Conservation (phyloP, 2,888 invertebrate species). For the Thereva nobilitata region DNA sequence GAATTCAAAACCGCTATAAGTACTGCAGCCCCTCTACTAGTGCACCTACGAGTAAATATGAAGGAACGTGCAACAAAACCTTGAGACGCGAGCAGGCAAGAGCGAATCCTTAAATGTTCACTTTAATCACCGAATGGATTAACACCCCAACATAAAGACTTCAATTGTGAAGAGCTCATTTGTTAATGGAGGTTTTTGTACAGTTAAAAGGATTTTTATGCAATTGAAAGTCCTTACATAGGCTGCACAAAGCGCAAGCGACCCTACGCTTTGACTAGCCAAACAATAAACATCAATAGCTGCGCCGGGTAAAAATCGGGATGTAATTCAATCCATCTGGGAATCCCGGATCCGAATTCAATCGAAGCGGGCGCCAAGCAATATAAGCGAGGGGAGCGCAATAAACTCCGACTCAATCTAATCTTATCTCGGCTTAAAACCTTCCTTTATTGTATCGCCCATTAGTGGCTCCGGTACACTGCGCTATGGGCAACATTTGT, state of each 20-base stretch:
- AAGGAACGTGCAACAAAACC: no score
- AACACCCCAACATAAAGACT: constrained; percentile 17
- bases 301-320: neutral
- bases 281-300: constrained; percentile 29
- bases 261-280: constrained; percentile 2
- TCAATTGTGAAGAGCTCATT: constrained; percentile 2
- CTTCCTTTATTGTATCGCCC: constrained; percentile 31
- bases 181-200: constrained; percentile 20
- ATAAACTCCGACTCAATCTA: constrained; percentile 34
- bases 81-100: no score
- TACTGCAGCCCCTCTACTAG: no score
- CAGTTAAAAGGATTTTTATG: constrained; percentile 28
- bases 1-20: no score
- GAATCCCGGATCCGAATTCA: neutral
- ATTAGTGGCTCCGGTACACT: constrained; percentile 4
- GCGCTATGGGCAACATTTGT: neutral
- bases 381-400: neutral
- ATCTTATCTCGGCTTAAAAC: constrained; percentile 33
- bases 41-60: no score
- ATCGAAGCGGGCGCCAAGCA: neutral
- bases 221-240: neutral
- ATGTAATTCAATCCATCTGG: constrained; percentile 24
- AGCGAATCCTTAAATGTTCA: constrained; percentile 11
- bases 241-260: constrained; percentile 1
- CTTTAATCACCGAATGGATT: constrained; percentile 30